Base-by-base conservation (phyloP, 2,888 invertebrate genomes). In the Eulithis prunata region DNA sequence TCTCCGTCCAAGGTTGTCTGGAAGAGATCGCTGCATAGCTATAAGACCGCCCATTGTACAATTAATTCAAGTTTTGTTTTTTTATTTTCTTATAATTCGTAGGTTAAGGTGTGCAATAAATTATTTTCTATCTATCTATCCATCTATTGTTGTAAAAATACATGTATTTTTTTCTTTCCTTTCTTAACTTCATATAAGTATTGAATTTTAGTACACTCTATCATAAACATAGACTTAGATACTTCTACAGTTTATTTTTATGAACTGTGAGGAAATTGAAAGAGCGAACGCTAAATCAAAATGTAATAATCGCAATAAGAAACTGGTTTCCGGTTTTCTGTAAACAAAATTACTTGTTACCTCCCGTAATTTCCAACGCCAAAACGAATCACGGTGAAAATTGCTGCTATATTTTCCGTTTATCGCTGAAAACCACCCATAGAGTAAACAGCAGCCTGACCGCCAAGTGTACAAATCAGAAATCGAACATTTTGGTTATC, bases 391-490 rank as follows among this genome's bases (percentile, higher is more conserved):
- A 67, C 63, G 47, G 46, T 60, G 63, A 60, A 67, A 67, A 67
- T 67, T 67, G 67, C 68, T 59, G 64, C 65, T 62, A 65, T 70
- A 66, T 70, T 69, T 70, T 56, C 60, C 59, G 66, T 62, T 68
- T 68, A 64, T 64, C 64, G 68, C 41, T 51, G 53, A 63, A 63
- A 61, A 66, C 64, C 69, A 70, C 64, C 71, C 62, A 57, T 43
- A 69, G 61, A 77, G 84, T 79, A 83, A 84, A 84, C 81, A 32
- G 32, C 32, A 6, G 32, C 32, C 32, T 6, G 32, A 32, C 4
- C 32, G 32, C 32, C 32, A 32, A 32, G 32, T 32, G 32, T 32
- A 32, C 21, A 32, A 5, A 6, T 32, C 6, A 32, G 32, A 32
- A 32, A 3, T 32, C 32, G 6, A 32, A 32, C 1, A 32, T 6